These are phyloP conservation scores for Eidolon dupreanum DNA, from an alignment of 2,797 vertebrate genomes.

Conservation along the genomic window DNA sequence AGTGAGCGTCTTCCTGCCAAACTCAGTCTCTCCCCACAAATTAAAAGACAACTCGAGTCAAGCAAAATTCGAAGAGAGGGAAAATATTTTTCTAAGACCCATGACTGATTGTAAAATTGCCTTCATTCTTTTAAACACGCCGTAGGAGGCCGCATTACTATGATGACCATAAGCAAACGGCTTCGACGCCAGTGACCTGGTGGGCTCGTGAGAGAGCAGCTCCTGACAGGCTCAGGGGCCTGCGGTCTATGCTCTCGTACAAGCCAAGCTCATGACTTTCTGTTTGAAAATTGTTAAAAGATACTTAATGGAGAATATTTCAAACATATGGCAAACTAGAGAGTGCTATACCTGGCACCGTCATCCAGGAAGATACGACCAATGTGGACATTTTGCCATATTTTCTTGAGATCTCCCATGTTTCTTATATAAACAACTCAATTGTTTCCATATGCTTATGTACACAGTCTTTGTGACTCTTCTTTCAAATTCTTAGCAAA, in stretches of 20 bases:
- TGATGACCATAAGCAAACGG: not conserved
- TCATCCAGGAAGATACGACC: not conserved
- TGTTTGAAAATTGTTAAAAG: not conserved
- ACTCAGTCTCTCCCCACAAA: not conserved
- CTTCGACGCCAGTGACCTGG: not conserved
- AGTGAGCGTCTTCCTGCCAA: not conserved
- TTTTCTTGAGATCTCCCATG: not conserved
- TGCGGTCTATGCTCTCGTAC: not conserved
- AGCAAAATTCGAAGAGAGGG: not conserved
- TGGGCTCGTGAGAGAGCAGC: not conserved
- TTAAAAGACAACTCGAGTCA: conserved; percentile 8
- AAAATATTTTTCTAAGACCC: conserved; percentile 37
- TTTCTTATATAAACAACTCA: not conserved
- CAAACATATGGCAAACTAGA: not conserved
- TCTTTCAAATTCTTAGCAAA: not conserved
- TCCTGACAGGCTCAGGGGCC: not conserved
- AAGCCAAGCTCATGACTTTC: not conserved
- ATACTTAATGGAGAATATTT: not conserved
- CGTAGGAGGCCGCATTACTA: not conserved
- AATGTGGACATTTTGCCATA: not conserved
- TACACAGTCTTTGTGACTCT: not conserved
- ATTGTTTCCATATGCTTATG: not conserved
- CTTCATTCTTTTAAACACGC: conserved; percentile 2
- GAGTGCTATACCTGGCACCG: fast-evolving
- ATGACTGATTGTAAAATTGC: not conserved